Conservation (phyloP, 2,113 vertebrate genomes). For the Lathamus discolor region DNA sequence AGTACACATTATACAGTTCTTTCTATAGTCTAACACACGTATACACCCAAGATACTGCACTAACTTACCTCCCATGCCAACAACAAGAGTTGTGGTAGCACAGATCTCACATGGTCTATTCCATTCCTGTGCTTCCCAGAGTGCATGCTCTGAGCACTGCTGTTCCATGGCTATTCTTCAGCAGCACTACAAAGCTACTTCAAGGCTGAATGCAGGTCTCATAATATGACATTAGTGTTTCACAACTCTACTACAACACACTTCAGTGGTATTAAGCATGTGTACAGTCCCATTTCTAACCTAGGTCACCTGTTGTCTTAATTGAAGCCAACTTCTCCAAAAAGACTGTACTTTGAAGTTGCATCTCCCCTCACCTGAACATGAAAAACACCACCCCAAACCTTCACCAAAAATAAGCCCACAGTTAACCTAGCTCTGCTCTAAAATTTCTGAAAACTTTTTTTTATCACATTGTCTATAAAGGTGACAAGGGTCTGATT, state of each 20-base stretch:
- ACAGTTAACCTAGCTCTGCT: neutral
- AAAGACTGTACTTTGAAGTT: neutral
- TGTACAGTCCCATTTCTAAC: neutral
- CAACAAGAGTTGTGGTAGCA: neutral
- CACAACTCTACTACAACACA: neutral
- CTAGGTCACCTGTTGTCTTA: neutral
- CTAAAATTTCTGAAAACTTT: neutral
- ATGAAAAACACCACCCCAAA: neutral
- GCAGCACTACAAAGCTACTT: neutral
- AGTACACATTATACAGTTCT: neutral
- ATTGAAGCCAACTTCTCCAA: neutral
- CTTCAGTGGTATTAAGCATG: neutral
- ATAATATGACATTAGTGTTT: fast-evolving
- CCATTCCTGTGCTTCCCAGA: neutral
- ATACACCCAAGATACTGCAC: too few relatives aligned
- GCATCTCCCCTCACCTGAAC: neutral
- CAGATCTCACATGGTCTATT: fast-evolving
- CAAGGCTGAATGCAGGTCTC: neutral
- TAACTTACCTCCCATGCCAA: neutral
- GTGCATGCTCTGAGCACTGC: neutral
- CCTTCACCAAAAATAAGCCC: neutral
- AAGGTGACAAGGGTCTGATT: neutral
- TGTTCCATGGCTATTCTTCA: neutral
- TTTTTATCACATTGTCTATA: neutral
- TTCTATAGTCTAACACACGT: neutral